Evolutionary conservation across 2,797 vertebrate genomes (phyloP).

Genomic region (Podargus strigoides): DNA sequence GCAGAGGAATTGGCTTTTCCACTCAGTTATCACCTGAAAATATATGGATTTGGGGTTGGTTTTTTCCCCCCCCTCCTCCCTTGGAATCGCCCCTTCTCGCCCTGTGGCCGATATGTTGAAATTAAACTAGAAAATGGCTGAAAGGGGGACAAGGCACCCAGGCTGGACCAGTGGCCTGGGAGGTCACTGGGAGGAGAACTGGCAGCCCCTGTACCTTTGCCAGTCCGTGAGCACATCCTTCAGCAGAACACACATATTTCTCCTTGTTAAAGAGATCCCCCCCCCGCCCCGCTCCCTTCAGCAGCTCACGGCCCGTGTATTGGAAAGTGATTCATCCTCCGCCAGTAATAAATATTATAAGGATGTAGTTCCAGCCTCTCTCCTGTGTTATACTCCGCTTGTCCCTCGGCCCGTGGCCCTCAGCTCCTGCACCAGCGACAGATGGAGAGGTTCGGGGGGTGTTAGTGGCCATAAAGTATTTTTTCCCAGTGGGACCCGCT

Average conservation of each 20-base stretch:
- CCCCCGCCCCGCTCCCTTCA: neutral
- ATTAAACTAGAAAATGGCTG: neutral
- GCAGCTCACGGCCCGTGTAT: slow-evolving; percentile 22
- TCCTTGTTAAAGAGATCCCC: neutral
- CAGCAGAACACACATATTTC: slow-evolving; percentile 23
- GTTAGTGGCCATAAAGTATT: neutral
- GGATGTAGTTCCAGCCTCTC: slow-evolving; percentile 42
- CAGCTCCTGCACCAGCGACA: neutral
- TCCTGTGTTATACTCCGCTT: slow-evolving; percentile 7
- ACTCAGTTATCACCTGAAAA: neutral
- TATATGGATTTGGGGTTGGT: no score
- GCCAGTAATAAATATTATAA: slow-evolving; percentile 55
- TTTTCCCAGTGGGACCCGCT: fast-evolving
- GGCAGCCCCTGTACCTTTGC: neutral
- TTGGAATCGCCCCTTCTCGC: neutral
- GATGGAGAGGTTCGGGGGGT: neutral
- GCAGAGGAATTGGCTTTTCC: neutral
- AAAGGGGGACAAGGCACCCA: neutral
- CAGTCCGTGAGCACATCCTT: slow-evolving; percentile 24
- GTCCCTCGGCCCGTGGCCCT: neutral
- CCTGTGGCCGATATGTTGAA: neutral
- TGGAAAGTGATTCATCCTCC: slow-evolving; percentile 51
- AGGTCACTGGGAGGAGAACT: neutral
- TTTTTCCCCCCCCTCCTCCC: neutral
- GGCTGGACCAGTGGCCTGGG: neutral